These are phyloP conservation scores for Lerista edwardsae DNA, from an alignment of 2,797 vertebrate genomes.

Conservation along the genomic window DNA sequence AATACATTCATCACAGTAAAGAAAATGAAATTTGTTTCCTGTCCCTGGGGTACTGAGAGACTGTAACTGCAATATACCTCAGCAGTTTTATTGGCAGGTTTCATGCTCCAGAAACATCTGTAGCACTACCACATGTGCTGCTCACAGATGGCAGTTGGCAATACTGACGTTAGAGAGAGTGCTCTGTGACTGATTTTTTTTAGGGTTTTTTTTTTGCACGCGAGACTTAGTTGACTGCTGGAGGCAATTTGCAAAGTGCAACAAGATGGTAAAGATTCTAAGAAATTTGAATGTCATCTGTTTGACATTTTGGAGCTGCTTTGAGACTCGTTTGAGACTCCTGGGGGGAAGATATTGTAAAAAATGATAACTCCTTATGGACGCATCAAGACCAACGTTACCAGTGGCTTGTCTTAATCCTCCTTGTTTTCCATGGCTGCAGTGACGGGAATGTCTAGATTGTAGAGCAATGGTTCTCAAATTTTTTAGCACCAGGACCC, in stretches of 20 bases:
- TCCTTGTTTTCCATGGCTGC: slow-evolving; percentile 17
- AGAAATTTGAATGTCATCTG: slow-evolving; percentile 9
- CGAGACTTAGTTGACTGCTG: not conserved
- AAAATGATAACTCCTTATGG: not conserved
- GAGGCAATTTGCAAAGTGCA: slow-evolving; percentile 13
- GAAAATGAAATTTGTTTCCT: slow-evolving; percentile 29
- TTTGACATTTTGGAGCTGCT: slow-evolving; percentile 22
- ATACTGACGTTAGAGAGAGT: not conserved
- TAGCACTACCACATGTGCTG: slow-evolving; percentile 4
- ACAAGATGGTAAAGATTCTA: slow-evolving; percentile 17
- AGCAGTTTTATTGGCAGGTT: not conserved
- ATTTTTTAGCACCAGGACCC: too few species aligned
- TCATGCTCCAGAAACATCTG: slow-evolving; percentile 31
- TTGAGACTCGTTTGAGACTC: slow-evolving; percentile 1
- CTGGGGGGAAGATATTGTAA: slow-evolving; percentile 22
- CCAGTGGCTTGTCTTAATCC: slow-evolving; percentile 9
- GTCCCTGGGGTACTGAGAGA: not conserved
- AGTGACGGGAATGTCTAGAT: slow-evolving; percentile 1
- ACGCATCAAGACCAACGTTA: slow-evolving; percentile 9
- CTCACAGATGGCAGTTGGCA: not conserved
- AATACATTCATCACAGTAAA: not conserved
- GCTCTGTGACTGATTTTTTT: not conserved
- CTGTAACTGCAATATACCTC: slow-evolving; percentile 14
- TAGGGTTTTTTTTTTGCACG: not conserved
- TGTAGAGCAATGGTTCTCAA: too few species aligned